These are phyloP conservation scores for Anthophora plumipes DNA, from an alignment of 2,888 invertebrate species.

Conservation along the genomic window DNA sequence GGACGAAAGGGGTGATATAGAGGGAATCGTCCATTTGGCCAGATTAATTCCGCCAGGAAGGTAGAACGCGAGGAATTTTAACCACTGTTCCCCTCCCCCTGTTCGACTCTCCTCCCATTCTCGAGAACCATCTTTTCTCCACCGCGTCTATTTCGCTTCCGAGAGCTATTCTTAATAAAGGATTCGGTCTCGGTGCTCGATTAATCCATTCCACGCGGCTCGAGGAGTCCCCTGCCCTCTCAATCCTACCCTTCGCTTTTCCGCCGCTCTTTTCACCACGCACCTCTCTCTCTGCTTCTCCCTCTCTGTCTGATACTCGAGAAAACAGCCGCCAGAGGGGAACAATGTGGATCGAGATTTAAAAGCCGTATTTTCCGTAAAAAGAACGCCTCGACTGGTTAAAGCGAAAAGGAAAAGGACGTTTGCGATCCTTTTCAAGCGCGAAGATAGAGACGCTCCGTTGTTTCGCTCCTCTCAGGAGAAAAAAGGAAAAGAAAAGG, in stretches of 20 bases:
- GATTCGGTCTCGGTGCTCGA: conserved; percentile 54
- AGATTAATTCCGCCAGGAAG: conserved; percentile 64
- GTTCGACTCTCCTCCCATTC: conserved; percentile 18
- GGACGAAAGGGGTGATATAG: too few relatives aligned
- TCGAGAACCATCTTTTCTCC: conserved; percentile 26
- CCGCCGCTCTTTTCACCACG: neutral
- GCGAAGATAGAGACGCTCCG: conserved; percentile 52
- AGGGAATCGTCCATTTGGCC: too few relatives aligned
- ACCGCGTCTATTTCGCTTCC: conserved; percentile 23
- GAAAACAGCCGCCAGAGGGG: conserved; percentile 50
- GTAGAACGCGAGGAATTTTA: conserved; percentile 48
- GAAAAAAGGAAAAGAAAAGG: neutral
- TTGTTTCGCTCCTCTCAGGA: conserved; percentile 15
- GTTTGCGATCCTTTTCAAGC: conserved; percentile 67
- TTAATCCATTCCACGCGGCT: conserved; percentile 54
- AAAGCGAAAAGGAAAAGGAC: conserved; percentile 54
- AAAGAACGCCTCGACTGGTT: conserved; percentile 55
- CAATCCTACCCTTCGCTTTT: neutral
- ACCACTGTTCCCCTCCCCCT: too few relatives aligned
- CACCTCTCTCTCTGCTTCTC: neutral
- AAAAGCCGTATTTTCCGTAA: conserved; percentile 68
- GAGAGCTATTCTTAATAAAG: conserved; percentile 71
- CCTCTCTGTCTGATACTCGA: conserved; percentile 6
- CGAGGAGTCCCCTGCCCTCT: conserved; percentile 27
- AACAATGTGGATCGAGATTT: conserved; percentile 68